These are phyloP conservation scores for Podotricha telesiphe DNA, from an alignment of 2,888 invertebrate genomes.

Conservation along the genomic window DNA sequence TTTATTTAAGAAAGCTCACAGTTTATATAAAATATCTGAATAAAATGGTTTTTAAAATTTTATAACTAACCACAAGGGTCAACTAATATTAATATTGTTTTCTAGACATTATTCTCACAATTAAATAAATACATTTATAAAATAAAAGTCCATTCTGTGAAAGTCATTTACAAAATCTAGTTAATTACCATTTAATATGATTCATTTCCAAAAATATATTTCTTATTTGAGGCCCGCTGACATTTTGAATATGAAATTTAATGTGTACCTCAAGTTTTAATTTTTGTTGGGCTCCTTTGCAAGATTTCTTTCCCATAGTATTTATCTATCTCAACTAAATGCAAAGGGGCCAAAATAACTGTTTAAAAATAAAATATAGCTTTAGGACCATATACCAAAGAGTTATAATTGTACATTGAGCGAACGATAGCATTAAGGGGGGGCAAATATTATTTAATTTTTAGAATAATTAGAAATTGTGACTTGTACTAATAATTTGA, in stretches of 20 bases:
- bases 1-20: neutral
- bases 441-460: conserved; percentile 71
- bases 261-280: conserved; percentile 34
- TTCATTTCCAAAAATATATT: conserved; percentile 15
- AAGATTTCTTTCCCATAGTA: conserved; percentile 21
- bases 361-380: conserved; percentile 74
- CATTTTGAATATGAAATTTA: conserved; percentile 34
- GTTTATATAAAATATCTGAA: neutral
- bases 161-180: too few relatives aligned
- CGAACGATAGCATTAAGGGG: conserved; percentile 65
- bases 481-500: conserved; percentile 71
- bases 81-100: conserved; percentile 16
- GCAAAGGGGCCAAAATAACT: conserved; percentile 66
- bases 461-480: conserved; percentile 71
- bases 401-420: conserved; percentile 80
- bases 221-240: conserved; percentile 32
- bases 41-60: neutral
- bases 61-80: neutral
- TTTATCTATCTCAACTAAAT: conserved; percentile 40
- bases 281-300: conserved; percentile 42
- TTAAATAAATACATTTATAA: conserved; percentile 1
- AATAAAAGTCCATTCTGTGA: conserved; percentile 2
- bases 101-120: conserved; percentile 12
- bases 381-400: conserved; percentile 82
- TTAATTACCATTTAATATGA: neutral